phyloP scores from a whole-genome alignment of 2,113 vertebrate species.

The Hiodon tergisus region DNA sequence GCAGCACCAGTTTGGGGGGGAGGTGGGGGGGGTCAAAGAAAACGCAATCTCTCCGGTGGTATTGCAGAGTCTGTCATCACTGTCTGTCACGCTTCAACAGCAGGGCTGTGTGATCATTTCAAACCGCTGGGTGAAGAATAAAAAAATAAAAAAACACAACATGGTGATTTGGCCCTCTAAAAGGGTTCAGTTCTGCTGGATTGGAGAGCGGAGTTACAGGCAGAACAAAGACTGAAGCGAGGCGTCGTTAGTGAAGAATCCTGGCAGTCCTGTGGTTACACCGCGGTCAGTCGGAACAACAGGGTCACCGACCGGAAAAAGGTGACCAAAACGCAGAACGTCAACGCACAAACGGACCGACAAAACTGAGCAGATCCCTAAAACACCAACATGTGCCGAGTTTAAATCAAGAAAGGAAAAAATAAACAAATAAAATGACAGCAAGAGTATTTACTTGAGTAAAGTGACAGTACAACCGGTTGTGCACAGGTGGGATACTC shows the following conservation, averaged over 20 bases:
- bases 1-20: conserved; percentile 35
- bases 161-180: conserved; percentile 61
- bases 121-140: conserved; percentile 48
- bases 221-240: conserved; percentile 42
- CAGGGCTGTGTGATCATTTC: conserved; percentile 65
- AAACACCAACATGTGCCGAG: background rate
- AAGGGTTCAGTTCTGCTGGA: conserved; percentile 61
- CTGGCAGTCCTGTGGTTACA: background rate
- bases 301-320: background rate
- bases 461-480: background rate
- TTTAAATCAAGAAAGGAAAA: background rate
- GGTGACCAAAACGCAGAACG: background rate
- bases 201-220: conserved; percentile 41
- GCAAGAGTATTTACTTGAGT: background rate
- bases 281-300: background rate
- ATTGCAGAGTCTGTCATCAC: conserved; percentile 68
- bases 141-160: conserved; percentile 51
- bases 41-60: conserved; percentile 58
- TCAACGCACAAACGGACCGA: background rate
- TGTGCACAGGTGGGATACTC: conserved; percentile 51
- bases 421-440: background rate
- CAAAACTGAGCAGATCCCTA: background rate
- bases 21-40: conserved; percentile 45
- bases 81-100: conserved; percentile 65
- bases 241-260: background rate